Percentiles rank a stretch among this genome's conserved stretches.
phyloP scores from a whole-genome alignment of 2,113 vertebrate species.

The Procavia capensis region DNA sequence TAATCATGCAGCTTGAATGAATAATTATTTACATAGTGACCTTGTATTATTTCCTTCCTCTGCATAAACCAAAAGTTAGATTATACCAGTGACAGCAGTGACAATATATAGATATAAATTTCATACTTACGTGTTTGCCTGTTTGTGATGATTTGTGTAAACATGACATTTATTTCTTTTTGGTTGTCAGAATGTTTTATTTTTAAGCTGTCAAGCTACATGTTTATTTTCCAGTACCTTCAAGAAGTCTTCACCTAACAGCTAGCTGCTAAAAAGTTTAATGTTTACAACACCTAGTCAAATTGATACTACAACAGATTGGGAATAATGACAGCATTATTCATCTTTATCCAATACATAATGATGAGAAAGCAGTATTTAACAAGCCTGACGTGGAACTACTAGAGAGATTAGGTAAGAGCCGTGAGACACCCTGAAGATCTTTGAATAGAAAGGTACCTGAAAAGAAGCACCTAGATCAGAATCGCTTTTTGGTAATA shows the following conservation, averaged over 20 bases:
- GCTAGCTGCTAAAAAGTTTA: conserved; percentile 31
- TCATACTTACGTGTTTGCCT: conserved; percentile 54
- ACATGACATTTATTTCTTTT: conserved; percentile 46
- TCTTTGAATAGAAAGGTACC: not conserved
- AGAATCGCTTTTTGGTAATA: conserved; percentile 23
- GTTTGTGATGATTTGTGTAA: conserved; percentile 22
- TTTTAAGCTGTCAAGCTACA: conserved; percentile 17
- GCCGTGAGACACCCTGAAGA: not conserved
- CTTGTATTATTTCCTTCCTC: conserved; percentile 55
- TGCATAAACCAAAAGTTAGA: conserved; percentile 42
- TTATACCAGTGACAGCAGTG: not conserved
- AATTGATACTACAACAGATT: not conserved
- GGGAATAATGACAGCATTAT: not conserved
- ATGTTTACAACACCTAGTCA: not conserved
- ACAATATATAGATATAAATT: conserved; percentile 46
- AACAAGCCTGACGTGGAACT: not conserved
- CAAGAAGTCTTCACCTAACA: not conserved
- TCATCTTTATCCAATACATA: not conserved
- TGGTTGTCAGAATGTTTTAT: conserved; percentile 51
- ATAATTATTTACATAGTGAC: conserved; percentile 54
- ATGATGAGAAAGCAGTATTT: not conserved
- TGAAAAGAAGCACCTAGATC: not conserved
- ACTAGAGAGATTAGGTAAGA: not conserved
- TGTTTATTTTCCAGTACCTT: conserved; percentile 2
- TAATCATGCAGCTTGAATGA: conserved; percentile 44